Base-by-base conservation (phyloP, 2,797 vertebrate species). In the Mormyrus proboscirostris region DNA sequence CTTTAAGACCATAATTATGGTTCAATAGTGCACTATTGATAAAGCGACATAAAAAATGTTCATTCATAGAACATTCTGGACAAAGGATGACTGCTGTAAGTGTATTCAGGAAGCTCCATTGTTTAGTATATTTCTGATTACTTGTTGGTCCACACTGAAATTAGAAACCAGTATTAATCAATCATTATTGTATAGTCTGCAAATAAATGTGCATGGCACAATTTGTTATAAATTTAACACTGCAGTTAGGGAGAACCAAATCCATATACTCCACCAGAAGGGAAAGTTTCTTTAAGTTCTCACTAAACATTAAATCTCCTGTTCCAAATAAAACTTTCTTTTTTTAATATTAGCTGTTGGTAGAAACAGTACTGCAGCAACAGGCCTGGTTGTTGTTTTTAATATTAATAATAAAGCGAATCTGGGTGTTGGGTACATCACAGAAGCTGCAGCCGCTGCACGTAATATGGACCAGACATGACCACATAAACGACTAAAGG, bases 281-380 rank as follows among this genome's bases (percentile, higher is more conserved):
- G 93, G 95, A 94, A 95, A 96, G 95, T 96, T 96, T 95, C 95
- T 97, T 96, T 94, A 95, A 95, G 94, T 91, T 95, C 93, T 95
- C 93, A 22, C n/a, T 65, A 38, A 87, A 57, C 22, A 19, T 38
- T 33, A 16, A 38, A 55, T 44, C 22, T 57, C 33, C 53, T 57
- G 29, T 62, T 90, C 12, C 41, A 65, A 86, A 76, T 59, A 49
- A 73, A 86, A 57, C 19, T 83, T 84, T 3, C 25, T 44, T 88
- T 49, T 47, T 49, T 86, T 87, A 25, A 65, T 65, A 65, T 65
- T 38, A 88, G n/a, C 47, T 25, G 79, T 49, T 76, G 44, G 73
- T 57, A 83, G 59, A 88, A 51, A 57, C 86, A 44, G 86, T 44
- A 59, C 25, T 38, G 8, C 86, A 59, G 33, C 86, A 59, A 55